Conservation (phyloP, 2,888 invertebrate species). For the Trichacis sp. region DNA sequence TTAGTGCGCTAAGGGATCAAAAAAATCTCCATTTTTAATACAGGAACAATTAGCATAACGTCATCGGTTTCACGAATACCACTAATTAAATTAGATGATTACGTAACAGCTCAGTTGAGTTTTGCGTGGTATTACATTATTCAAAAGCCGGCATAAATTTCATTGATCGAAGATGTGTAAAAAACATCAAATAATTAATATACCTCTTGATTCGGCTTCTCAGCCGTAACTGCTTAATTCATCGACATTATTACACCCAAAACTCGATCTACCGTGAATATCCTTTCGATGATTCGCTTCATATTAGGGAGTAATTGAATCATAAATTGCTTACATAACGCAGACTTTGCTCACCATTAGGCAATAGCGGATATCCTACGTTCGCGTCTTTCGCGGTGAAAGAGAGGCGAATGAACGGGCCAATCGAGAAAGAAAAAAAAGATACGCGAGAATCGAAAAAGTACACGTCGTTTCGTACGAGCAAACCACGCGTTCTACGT, state of each 20-base stretch:
- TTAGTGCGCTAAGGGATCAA: no score
- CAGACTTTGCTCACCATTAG: neutral
- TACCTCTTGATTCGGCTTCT: no score
- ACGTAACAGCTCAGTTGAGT: neutral
- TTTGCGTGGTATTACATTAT: neutral
- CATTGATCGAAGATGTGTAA: no score
- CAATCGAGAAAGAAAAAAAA: no score
- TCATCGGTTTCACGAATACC: neutral
- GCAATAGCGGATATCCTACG: neutral
- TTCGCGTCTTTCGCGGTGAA: neutral
- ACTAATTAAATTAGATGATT: constrained; percentile 1
- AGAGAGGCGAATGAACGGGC: no score
- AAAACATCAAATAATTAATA: no score
- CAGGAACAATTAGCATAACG: neutral
- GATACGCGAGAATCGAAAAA: no score
- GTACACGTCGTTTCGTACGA: no score
- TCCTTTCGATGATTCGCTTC: neutral
- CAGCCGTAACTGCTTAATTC: no score
- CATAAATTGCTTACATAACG: neutral
- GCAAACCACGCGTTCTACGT: no score
- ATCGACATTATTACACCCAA: neutral
- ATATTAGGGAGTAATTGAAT: neutral
- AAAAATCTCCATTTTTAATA: neutral
- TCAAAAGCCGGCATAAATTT: neutral
- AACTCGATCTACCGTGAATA: neutral